A percentile compares a stretch with the other conserved stretches of the same genome.
These are phyloP conservation scores for Erebia palarica DNA, from an alignment of 2,888 invertebrate species.

Conservation along the genomic window DNA sequence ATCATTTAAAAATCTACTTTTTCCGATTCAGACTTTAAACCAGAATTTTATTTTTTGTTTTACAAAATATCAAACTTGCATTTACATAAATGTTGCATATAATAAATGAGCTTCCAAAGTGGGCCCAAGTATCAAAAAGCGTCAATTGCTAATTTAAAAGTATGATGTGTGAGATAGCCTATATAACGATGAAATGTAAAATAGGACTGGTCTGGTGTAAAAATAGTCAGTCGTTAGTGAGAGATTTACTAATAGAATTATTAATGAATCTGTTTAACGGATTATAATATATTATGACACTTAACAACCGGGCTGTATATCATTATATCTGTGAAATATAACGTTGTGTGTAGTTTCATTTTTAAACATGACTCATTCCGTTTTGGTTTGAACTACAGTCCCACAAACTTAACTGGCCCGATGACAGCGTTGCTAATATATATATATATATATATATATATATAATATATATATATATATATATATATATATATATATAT, in stretches of 20 bases:
- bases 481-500: too few species aligned
- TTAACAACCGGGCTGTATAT: not conserved
- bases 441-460: too few species aligned
- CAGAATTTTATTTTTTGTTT: too few species aligned
- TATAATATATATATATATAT: too few species aligned
- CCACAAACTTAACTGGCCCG: too few species aligned
- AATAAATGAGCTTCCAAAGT: too few species aligned
- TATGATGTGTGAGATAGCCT: not conserved
- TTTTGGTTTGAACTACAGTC: not conserved
- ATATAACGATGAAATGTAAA: slow-evolving; percentile 8
- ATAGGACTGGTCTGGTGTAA: slow-evolving; percentile 14
- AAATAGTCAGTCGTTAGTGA: slow-evolving; percentile 31
- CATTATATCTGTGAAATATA: slow-evolving; percentile 4
- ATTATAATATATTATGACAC: slow-evolving; percentile 27
- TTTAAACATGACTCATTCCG: not conserved
- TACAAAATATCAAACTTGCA: too few species aligned
- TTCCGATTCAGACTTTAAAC: too few species aligned
- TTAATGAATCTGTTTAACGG: slow-evolving; percentile 23
- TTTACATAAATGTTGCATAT: too few species aligned
- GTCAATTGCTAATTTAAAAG: not conserved
- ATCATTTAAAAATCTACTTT: too few species aligned
- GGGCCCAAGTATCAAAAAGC: not conserved
- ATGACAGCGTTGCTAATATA: too few species aligned
- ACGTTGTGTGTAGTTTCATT: not conserved
- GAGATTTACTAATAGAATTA: slow-evolving; percentile 31